Conservation (phyloP, 2,888 invertebrate species). For the Periphyllus acericola region DNA sequence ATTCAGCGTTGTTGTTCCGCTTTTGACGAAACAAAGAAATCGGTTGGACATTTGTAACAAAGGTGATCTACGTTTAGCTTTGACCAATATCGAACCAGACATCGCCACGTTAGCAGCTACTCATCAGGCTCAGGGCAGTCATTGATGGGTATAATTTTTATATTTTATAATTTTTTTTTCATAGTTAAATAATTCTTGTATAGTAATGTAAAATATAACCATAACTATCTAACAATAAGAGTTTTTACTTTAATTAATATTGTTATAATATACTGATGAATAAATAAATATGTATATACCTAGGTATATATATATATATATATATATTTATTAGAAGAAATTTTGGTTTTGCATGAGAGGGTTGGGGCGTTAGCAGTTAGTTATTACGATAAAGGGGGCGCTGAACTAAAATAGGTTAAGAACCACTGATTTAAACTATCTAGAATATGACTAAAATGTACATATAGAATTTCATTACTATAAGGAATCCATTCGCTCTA, state of each 20-base stretch:
- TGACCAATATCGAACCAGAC: slow-evolving; percentile 1
- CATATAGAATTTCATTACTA: too few relatives aligned
- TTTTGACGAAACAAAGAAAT: slow-evolving; percentile 32
- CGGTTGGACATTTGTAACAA: slow-evolving; percentile 33
- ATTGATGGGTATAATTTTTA: slow-evolving; percentile 35
- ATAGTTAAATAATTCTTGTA: too few relatives aligned
- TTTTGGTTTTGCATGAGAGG: too few relatives aligned
- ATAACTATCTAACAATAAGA: too few relatives aligned
- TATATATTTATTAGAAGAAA: too few relatives aligned
- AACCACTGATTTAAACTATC: too few relatives aligned
- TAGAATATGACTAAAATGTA: too few relatives aligned
- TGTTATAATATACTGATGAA: too few relatives aligned
- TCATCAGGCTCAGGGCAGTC: slow-evolving; percentile 45
- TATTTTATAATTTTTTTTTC: slow-evolving; percentile 29
- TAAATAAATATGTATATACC: too few relatives aligned
- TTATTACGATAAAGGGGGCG: slow-evolving; percentile 56
- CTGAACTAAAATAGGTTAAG: slow-evolving; percentile 58
- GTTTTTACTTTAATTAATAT: too few relatives aligned
- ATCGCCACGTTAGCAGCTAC: slow-evolving; percentile 45
- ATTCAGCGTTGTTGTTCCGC: slow-evolving; percentile 30
- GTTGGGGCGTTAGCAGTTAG: slow-evolving; percentile 42
- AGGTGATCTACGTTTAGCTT: slow-evolving; percentile 22
- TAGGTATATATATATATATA: too few relatives aligned
- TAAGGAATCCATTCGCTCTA: not conserved
- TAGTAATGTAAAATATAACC: too few relatives aligned